Percentiles rank a stretch among this genome's conserved stretches.
Evolutionary conservation across 1,140 invertebrate species (phyloP).

Genomic region (Harpegnathos saltator): DNA sequence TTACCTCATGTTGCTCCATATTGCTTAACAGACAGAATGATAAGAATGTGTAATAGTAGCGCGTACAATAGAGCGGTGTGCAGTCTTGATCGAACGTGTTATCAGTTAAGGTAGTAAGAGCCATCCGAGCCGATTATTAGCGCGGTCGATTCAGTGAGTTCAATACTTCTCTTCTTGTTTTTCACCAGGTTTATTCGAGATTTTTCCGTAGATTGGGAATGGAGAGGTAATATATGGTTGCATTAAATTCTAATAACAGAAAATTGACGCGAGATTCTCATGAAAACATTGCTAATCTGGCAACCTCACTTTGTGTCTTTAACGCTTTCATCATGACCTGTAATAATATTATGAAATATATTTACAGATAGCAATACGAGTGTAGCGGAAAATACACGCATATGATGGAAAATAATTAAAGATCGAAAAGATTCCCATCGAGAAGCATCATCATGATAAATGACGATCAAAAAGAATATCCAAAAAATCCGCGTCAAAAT

Average conservation of each 20-base stretch:
- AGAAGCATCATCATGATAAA: slow-evolving; percentile 75
- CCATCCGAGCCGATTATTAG: background rate
- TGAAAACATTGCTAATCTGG: too few species aligned
- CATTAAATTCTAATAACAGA: too few species aligned
- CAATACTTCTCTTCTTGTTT: background rate
- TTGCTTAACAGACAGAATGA: background rate
- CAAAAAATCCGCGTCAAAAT: slow-evolving; percentile 85
- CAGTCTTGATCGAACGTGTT: background rate
- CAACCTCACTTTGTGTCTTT: too few species aligned
- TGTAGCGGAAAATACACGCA: background rate
- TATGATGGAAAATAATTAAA: slow-evolving; percentile 12
- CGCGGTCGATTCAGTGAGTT: background rate
- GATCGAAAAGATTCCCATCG: background rate
- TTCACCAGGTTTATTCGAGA: background rate
- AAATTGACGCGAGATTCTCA: too few species aligned
- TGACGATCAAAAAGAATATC: slow-evolving; percentile 82
- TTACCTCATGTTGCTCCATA: background rate
- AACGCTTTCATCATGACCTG: too few species aligned
- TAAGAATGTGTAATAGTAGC: slow-evolving; percentile 1
- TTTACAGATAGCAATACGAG: background rate
- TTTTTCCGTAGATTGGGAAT: background rate
- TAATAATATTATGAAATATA: background rate
- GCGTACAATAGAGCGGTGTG: background rate
- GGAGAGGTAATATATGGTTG: too few species aligned
- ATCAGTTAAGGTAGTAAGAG: background rate